Evolutionary conservation across 2,888 invertebrate species (phyloP), one percentile per base, ranked within the genome.

Genomic region (Papilio demoleus): DNA sequence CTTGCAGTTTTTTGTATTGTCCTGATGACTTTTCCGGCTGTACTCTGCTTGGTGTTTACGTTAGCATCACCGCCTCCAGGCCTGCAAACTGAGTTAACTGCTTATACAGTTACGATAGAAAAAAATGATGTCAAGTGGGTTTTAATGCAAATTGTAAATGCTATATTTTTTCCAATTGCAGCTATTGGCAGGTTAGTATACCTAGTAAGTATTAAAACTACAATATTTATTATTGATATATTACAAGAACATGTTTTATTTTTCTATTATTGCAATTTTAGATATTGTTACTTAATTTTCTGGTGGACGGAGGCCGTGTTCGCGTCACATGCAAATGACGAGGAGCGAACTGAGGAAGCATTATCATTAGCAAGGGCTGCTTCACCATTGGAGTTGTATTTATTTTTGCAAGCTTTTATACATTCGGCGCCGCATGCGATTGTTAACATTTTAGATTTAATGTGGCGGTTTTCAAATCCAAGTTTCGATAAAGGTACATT

Each of bases 321-420:
- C 76, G 94, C 94, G 38, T 82, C 88, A 12, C 81, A 92, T 47
- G 85, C 78, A 2, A 81, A 86, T 11, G 94, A 95, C 72, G 93
- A 95, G 47, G 90, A 92, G 45, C 93, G 94, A 71, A 93, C 93
- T 14, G 88, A 92, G 76, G 93, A 94, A 71, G 95, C 96, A 12
- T 80, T 96, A 58, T 78, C 87, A 9, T 87, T 92, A 68, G 94
- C 95, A 5, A 93, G 94, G 24, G 93, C 94, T 65, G 94, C 95
- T 1, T 95, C 96, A 24, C 94, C 94, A n/a, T 93, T 95, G 74
- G 96, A 97, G 81, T 87, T 97, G 38, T 97, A 96, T 79, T 93
- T 96, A 65, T 96, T 97, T 76, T 90, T 97, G 12, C 96, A 97
- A 83, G 95, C 96, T 1, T 97, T 96, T 85, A 88, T 96, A 11